Conservation (phyloP, 2,113 vertebrate species). For the Chloropsis hardwickii region DNA sequence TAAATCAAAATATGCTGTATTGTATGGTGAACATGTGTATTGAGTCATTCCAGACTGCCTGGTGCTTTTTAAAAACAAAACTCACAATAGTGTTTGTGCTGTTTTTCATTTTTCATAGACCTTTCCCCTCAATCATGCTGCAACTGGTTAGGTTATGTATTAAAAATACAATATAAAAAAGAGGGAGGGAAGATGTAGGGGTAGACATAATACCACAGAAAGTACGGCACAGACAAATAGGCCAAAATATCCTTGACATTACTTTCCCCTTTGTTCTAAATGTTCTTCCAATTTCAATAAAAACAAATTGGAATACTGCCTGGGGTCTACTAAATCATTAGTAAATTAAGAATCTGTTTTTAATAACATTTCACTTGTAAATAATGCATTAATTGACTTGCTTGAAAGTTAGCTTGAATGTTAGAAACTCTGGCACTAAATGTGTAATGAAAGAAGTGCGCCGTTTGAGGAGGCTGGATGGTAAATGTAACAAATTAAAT, state of each 20-base stretch:
- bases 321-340: slow-evolving; percentile 93
- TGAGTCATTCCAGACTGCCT: slow-evolving; percentile 68
- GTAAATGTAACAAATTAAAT: slow-evolving; percentile 81
- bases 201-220: slow-evolving; percentile 50
- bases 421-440: slow-evolving; percentile 79
- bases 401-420: slow-evolving; percentile 88
- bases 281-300: slow-evolving; percentile 83
- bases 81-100: slow-evolving; percentile 62
- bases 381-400: slow-evolving; percentile 96
- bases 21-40: slow-evolving; percentile 63
- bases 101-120: slow-evolving; percentile 61
- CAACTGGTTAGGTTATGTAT: slow-evolving; percentile 58
- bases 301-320: slow-evolving; percentile 90
- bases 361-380: slow-evolving; percentile 97
- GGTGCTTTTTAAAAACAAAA: slow-evolving; percentile 70
- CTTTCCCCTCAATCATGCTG: slow-evolving; percentile 57
- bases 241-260: slow-evolving; percentile 63
- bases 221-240: slow-evolving; percentile 49
- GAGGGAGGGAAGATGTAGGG: slow-evolving; percentile 45
- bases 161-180: slow-evolving; percentile 58
- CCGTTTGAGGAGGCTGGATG: slow-evolving; percentile 73
- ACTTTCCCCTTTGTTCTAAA: slow-evolving; percentile 67
- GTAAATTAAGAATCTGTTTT: slow-evolving; percentile 97
- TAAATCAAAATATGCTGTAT: slow-evolving; percentile 68
- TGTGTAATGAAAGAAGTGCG: slow-evolving; percentile 79